These are phyloP conservation scores for Dinothrombium tinctorium DNA, from an alignment of 1,140 invertebrate species.

Conservation along the genomic window DNA sequence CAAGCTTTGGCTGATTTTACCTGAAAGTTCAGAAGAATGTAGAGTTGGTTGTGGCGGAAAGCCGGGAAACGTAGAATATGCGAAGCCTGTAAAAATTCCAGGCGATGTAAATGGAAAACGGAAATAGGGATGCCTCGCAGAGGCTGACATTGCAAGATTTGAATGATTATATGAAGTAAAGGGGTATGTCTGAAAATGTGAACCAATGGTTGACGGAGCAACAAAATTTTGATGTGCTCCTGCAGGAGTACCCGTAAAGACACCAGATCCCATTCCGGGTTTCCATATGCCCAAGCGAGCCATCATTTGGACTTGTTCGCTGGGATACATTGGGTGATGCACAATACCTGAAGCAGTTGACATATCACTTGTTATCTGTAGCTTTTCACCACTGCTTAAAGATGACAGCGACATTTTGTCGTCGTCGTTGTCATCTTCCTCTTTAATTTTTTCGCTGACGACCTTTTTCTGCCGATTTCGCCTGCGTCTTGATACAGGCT, in stretches of 20 bases:
- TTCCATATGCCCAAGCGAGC: constrained; percentile 16
- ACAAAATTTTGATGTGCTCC: background rate
- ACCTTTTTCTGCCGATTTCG: constrained; percentile 2
- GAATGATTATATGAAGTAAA: constrained; percentile 12
- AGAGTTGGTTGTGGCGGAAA: background rate
- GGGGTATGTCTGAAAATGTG: constrained; percentile 3
- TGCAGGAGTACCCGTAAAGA: background rate
- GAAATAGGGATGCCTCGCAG: background rate
- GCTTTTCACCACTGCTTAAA: constrained; percentile 55
- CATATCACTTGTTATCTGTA: constrained; percentile 29
- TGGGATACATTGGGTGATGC: constrained; percentile 12
- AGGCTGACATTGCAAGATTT: background rate
- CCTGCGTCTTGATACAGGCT: constrained; percentile 1
- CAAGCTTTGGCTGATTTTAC: background rate
- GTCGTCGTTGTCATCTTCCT: constrained; percentile 25
- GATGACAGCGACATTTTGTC: constrained; percentile 70
- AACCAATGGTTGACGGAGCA: background rate
- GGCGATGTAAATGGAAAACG: constrained; percentile 1
- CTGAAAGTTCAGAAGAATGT: background rate
- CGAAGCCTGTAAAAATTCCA: background rate
- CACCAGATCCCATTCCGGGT: constrained; percentile 15
- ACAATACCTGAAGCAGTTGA: constrained; percentile 4
- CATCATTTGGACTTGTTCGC: constrained; percentile 15
- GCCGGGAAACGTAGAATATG: constrained; percentile 1
- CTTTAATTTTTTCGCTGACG: constrained; percentile 10